Evolutionary conservation across 2,113 vertebrate species (phyloP).

Genomic region (Rhagologus leucostigma): DNA sequence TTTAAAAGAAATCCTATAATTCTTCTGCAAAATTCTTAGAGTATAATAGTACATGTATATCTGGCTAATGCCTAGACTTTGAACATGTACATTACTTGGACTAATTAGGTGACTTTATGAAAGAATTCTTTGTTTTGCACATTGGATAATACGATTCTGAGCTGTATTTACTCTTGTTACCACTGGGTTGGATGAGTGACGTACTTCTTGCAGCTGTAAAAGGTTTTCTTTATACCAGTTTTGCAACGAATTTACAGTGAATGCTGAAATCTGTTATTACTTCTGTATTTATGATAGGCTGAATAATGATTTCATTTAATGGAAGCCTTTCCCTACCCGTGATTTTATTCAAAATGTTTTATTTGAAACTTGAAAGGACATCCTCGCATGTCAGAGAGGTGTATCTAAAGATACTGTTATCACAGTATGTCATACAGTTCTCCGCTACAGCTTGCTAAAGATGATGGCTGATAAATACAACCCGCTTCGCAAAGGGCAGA

Average conservation of each 20-base stretch:
- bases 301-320: not conserved
- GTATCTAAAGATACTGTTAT: not conserved
- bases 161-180: conserved; percentile 28
- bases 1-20: not conserved
- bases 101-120: not conserved
- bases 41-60: not conserved
- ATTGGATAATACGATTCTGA: conserved; percentile 22
- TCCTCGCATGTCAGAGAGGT: not conserved
- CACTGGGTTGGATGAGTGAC: not conserved
- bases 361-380: not conserved
- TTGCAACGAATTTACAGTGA: not conserved
- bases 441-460: conserved; percentile 20
- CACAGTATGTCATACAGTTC: not conserved
- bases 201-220: conserved; percentile 24
- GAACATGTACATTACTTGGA: not conserved
- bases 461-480: conserved; percentile 44
- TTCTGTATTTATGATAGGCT: not conserved
- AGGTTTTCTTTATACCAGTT: conserved; percentile 11
- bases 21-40: not conserved
- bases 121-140: conserved; percentile 49
- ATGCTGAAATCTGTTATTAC: not conserved
- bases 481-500: conserved; percentile 54
- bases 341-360: not conserved
- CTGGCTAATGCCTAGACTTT: not conserved
- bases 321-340: not conserved